A percentile compares a stretch with the other conserved stretches of the same genome.
phyloP scores from a whole-genome alignment of 2,797 vertebrate species.

The Megaceryle alcyon region DNA sequence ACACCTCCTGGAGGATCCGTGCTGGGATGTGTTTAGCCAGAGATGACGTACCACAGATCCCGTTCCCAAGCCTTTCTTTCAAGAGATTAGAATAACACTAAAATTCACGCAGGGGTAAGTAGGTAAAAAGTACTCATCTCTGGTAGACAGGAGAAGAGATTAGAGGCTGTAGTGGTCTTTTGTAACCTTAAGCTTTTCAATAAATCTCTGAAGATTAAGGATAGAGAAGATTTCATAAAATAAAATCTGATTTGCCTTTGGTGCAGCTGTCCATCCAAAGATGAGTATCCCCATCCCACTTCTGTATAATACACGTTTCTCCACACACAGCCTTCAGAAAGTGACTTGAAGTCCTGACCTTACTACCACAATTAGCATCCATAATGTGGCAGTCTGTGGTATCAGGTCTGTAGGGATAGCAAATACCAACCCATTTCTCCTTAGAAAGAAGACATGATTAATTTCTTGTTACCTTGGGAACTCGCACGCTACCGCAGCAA shows the following conservation, averaged over 20 bases:
- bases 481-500: background rate
- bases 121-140: background rate
- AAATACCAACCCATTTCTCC: background rate
- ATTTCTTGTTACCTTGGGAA: background rate
- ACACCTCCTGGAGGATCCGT: background rate
- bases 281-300: background rate
- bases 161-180: background rate
- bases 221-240: conserved; percentile 4
- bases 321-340: background rate
- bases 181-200: background rate
- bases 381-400: background rate
- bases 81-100: background rate
- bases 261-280: background rate
- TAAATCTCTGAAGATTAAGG: conserved; percentile 46
- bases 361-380: background rate
- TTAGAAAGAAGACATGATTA: background rate
- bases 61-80: background rate
- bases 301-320: background rate
- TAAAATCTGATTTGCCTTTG: conserved; percentile 7
- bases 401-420: background rate
- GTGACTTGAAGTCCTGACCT: background rate
- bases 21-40: background rate
- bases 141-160: background rate
- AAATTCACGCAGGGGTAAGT: background rate
- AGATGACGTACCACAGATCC: background rate